Percentiles rank a stretch among this genome's conserved stretches.
These are phyloP conservation scores for Branchinecta lindahli DNA, from an alignment of 1,140 invertebrate species.

Conservation along the genomic window DNA sequence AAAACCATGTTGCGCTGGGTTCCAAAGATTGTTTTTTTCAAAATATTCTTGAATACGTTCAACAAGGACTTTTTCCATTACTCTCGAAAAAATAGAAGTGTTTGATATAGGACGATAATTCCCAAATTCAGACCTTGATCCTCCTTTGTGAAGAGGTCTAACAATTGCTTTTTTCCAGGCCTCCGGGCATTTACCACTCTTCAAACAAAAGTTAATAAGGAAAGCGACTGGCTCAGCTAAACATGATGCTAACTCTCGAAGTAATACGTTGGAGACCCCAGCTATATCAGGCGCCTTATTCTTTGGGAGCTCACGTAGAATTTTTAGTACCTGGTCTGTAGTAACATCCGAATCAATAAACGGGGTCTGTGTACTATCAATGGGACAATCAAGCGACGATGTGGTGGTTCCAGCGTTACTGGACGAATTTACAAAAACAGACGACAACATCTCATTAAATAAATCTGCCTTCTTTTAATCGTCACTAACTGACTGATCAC, in stretches of 20 bases:
- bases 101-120: not conserved
- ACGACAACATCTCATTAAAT: not conserved
- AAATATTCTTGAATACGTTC: not conserved
- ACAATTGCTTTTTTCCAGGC: constrained; percentile 4
- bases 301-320: not conserved
- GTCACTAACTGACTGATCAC: not conserved
- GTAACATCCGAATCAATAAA: too few species aligned
- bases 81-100: not conserved
- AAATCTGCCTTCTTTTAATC: not conserved
- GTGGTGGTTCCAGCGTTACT: not conserved
- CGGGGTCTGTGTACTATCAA: too few species aligned
- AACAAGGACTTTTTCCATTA: constrained; percentile 1
- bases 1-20: not conserved
- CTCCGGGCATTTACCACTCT: not conserved
- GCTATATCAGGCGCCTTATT: not conserved
- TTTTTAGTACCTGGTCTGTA: too few species aligned
- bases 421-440: not conserved
- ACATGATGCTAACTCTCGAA: not conserved
- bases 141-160: not conserved
- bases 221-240: not conserved
- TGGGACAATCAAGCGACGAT: too few species aligned
- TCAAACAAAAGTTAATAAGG: not conserved
- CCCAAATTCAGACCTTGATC: not conserved
- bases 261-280: not conserved
- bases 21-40: not conserved